phyloP scores from a whole-genome alignment of 1,140 invertebrate genomes.

The Drosophila teissieri region DNA sequence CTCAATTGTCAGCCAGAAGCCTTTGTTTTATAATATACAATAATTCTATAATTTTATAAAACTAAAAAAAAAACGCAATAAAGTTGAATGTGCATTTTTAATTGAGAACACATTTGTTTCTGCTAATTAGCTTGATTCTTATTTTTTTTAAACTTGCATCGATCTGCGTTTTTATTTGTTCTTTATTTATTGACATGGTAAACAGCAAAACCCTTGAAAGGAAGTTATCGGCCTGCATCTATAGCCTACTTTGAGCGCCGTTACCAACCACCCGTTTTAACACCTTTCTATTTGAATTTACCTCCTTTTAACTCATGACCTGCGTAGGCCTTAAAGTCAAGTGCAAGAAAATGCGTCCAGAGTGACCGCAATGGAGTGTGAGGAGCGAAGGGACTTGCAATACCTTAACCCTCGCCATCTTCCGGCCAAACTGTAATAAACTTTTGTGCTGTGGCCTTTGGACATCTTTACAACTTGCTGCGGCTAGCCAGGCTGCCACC shows the following conservation, averaged over 20 bases:
- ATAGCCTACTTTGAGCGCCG: not conserved
- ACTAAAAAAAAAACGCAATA: not conserved
- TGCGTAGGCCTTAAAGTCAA: slow-evolving; percentile 60
- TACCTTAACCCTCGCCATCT: slow-evolving; percentile 5
- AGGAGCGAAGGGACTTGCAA: slow-evolving; percentile 19
- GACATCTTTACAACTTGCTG: slow-evolving; percentile 71
- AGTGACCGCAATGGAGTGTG: slow-evolving; percentile 5
- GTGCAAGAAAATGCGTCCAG: slow-evolving; percentile 36
- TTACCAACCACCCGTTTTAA: too few relatives aligned
- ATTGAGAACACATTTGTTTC: not conserved
- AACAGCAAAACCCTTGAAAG: not conserved
- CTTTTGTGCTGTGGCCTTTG: slow-evolving; percentile 69
- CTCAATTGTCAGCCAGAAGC: not conserved
- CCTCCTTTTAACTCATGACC: not conserved
- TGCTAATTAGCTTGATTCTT: not conserved
- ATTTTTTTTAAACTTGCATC: not conserved
- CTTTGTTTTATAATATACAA: not conserved
- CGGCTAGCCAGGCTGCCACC: slow-evolving; percentile 46
- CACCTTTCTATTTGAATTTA: not conserved
- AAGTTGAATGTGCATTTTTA: not conserved
- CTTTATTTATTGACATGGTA: not conserved
- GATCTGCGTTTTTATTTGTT: too few relatives aligned
- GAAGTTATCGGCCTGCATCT: not conserved
- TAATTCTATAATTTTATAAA: not conserved
- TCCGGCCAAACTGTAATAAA: slow-evolving; percentile 51